Percentiles rank a stretch among this genome's conserved stretches.
These are phyloP conservation scores for Pomacea canaliculata DNA, from an alignment of 2,888 invertebrate genomes.

Conservation along the genomic window DNA sequence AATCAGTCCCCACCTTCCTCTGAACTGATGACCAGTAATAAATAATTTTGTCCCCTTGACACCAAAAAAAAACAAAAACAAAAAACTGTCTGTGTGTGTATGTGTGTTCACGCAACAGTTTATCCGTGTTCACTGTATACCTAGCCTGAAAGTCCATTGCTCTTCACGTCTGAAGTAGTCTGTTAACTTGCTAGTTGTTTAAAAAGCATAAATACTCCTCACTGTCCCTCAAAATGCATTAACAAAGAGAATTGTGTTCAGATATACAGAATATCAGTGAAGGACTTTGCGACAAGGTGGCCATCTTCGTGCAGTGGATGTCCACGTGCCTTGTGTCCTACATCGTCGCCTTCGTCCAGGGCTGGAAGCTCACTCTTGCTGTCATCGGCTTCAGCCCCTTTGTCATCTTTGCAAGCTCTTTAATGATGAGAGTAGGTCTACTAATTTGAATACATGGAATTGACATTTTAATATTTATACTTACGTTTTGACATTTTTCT, in stretches of 20 bases:
- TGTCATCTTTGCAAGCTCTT: neutral
- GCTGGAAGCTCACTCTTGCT: slow-evolving; percentile 61
- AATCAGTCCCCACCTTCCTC: too few species aligned
- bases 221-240: too few species aligned
- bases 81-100: neutral
- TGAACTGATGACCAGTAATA: too few species aligned
- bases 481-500: too few species aligned
- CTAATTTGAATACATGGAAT: neutral
- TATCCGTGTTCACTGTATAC: too few species aligned
- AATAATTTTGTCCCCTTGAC: too few species aligned
- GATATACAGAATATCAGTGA: slow-evolving; percentile 77
- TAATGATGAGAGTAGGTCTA: slow-evolving; percentile 9
- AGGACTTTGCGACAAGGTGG: slow-evolving; percentile 86
- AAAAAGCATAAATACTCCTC: too few species aligned
- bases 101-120: too few species aligned
- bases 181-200: too few species aligned
- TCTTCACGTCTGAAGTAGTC: too few species aligned
- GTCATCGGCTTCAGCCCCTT: slow-evolving; percentile 70
- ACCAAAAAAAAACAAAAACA: too few species aligned
- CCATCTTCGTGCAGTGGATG: slow-evolving; percentile 80
- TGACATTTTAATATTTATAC: slow-evolving; percentile 6
- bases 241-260: slow-evolving; percentile 45
- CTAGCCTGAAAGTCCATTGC: too few species aligned
- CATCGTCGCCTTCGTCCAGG: slow-evolving; percentile 17
- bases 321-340: slow-evolving; percentile 73